phyloP scores from a whole-genome alignment of 2,797 vertebrate species.

The Hapalemur alaotrensis region DNA sequence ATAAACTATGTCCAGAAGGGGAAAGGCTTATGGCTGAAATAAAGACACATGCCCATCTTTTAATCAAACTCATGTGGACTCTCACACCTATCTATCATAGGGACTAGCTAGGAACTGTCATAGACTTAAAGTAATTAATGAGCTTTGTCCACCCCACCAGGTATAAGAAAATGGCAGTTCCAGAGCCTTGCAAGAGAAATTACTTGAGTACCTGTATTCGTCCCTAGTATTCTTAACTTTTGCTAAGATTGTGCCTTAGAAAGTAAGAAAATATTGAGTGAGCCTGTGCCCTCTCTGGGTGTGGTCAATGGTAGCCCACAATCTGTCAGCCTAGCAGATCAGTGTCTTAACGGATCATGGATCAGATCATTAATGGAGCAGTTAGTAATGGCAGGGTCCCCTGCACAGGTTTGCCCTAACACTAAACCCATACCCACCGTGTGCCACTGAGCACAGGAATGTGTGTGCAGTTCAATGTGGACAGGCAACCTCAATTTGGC shows the following conservation, averaged over 20 bases:
- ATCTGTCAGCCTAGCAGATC: background rate
- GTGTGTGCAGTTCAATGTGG: background rate
- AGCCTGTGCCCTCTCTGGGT: background rate
- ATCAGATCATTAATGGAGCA: background rate
- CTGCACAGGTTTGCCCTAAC: no score
- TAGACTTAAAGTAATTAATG: background rate
- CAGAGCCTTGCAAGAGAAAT: background rate
- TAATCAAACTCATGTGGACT: background rate
- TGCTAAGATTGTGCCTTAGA: background rate
- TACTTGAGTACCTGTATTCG: background rate
- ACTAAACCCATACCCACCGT: accelerated
- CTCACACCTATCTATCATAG: background rate
- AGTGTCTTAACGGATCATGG: accelerated
- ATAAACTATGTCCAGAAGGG: background rate
- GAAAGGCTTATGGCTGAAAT: background rate
- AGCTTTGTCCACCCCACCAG: background rate
- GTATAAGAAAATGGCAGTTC: background rate
- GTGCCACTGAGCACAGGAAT: background rate
- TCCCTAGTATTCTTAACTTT: background rate
- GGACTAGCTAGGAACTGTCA: background rate
- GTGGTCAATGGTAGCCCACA: background rate
- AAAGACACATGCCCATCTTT: background rate
- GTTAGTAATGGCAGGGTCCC: background rate
- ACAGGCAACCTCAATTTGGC: background rate
- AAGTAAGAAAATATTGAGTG: background rate